phyloP scores from a whole-genome alignment of 2,888 invertebrate species.

The Papilio protenor region DNA sequence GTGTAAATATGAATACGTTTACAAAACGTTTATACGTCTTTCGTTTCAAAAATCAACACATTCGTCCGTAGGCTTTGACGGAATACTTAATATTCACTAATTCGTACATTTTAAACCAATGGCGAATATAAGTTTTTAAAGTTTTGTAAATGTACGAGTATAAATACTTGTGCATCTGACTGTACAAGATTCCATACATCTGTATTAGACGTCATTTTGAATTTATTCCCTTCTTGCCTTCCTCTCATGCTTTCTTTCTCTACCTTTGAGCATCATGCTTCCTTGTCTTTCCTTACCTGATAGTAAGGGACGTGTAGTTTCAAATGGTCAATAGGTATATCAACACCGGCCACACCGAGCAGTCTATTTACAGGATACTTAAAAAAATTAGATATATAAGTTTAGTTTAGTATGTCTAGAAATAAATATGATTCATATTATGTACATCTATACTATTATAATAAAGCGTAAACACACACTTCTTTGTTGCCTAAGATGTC shows the following conservation, averaged over 20 bases:
- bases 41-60: no score
- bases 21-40: no score
- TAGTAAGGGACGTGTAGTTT: slow-evolving; percentile 74
- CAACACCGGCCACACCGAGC: slow-evolving; percentile 77
- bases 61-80: no score
- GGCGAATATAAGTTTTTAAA: no score
- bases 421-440: neutral
- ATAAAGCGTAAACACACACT: no score
- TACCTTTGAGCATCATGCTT: neutral
- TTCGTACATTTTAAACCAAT: no score
- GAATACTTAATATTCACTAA: no score
- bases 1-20: no score
- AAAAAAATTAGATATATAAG: neutral
- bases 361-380: slow-evolving; percentile 65
- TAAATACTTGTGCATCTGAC: neutral
- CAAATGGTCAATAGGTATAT: slow-evolving; percentile 76
- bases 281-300: slow-evolving; percentile 58
- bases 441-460: no score
- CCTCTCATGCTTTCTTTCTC: neutral
- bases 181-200: neutral
- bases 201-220: neutral
- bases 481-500: no score
- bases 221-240: neutral
- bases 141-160: no score
- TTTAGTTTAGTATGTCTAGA: neutral